Conservation (phyloP, 2,113 vertebrate species). For the Dicerorhinus sumatrensis region DNA sequence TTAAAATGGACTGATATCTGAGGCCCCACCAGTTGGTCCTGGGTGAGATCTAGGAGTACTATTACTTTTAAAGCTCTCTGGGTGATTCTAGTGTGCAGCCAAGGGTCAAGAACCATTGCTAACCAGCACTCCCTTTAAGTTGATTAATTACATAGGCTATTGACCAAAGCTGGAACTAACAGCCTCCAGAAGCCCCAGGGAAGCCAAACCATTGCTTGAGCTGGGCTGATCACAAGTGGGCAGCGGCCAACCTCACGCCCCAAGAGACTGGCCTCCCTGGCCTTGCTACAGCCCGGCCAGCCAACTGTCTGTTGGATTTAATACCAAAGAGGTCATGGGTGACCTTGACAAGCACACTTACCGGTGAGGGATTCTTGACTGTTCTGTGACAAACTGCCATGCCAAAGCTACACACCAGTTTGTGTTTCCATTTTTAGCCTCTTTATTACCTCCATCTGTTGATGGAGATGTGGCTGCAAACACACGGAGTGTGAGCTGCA, state of each 20-base stretch:
- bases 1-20: background rate
- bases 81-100: constrained; percentile 29
- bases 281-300: background rate
- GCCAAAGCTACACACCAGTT: constrained; percentile 78
- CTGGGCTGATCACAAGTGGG: background rate
- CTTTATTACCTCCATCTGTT: constrained; percentile 86
- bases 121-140: constrained; percentile 60
- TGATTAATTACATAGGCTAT: constrained; percentile 74
- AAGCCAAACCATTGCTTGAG: background rate
- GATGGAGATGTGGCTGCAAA: constrained; percentile 79
- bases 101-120: constrained; percentile 61
- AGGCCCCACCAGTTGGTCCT: background rate
- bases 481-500: constrained; percentile 74
- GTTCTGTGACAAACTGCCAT: constrained; percentile 77
- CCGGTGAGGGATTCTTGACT: constrained; percentile 39
- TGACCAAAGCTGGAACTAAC: constrained; percentile 67
- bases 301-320: constrained; percentile 20
- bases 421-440: constrained; percentile 86
- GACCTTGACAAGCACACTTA: constrained; percentile 69
- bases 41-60: background rate
- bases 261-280: background rate
- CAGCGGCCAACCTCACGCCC: constrained; percentile 35
- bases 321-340: constrained; percentile 12
- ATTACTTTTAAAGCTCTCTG: constrained; percentile 67
- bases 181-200: constrained; percentile 51